phyloP scores from a whole-genome alignment of 2,888 invertebrate genomes.

The Hemithea aestivaria region DNA sequence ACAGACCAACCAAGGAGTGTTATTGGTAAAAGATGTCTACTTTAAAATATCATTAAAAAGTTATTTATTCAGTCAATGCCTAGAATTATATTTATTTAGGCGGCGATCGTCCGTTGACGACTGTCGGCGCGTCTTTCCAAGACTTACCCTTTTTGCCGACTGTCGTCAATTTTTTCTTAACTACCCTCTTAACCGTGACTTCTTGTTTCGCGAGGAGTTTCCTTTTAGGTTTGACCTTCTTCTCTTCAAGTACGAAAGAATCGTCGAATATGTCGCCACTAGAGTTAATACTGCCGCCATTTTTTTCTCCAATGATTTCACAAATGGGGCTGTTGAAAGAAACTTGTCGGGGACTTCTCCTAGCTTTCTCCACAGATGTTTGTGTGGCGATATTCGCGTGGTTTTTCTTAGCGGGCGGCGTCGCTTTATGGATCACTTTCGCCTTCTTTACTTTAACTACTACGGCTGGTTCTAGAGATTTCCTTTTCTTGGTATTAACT shows the following conservation, averaged over 20 bases:
- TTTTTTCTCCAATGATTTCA: constrained; percentile 46
- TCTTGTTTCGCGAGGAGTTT: constrained; percentile 55
- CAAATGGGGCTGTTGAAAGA: constrained; percentile 64
- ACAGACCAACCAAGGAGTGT: too few relatives aligned
- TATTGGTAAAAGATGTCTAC: too few relatives aligned
- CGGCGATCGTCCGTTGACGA: constrained; percentile 60
- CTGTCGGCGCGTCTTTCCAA: constrained; percentile 58
- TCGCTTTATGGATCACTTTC: constrained; percentile 52
- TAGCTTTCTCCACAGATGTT: constrained; percentile 53
- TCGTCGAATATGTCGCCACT: constrained; percentile 72
- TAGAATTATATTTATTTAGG: constrained; percentile 37
- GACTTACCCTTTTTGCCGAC: constrained; percentile 48
- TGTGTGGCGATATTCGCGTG: constrained; percentile 64
- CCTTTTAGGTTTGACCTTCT: constrained; percentile 54
- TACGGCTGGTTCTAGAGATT: constrained; percentile 52
- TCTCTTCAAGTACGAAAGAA: constrained; percentile 56
- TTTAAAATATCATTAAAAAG: too few relatives aligned
- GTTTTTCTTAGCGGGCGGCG: constrained; percentile 63
- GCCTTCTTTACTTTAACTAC: constrained; percentile 56
- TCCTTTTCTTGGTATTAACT: constrained; percentile 41
- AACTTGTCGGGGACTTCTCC: constrained; percentile 46
- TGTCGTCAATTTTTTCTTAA: constrained; percentile 56
- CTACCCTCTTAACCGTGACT: constrained; percentile 53
- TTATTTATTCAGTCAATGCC: too few relatives aligned
- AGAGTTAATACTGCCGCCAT: constrained; percentile 39